These are phyloP conservation scores for Vanessa atalanta DNA, from an alignment of 1,140 invertebrate genomes.

Conservation along the genomic window DNA sequence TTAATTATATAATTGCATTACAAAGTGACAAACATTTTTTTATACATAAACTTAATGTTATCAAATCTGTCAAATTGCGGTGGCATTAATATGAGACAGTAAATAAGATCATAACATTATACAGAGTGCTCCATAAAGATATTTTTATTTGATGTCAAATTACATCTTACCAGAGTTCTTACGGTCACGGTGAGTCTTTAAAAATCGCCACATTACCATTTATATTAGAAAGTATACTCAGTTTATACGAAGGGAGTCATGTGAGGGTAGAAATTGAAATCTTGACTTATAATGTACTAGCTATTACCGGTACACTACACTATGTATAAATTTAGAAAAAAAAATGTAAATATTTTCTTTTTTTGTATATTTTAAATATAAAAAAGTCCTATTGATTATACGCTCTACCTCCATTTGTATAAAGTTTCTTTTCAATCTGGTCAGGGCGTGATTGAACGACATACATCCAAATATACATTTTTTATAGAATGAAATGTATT, in stretches of 20 bases:
- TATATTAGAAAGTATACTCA: slow-evolving; percentile 71
- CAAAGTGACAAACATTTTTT: no score
- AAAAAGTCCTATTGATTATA: no score
- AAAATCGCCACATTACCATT: slow-evolving; percentile 66
- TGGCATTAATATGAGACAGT: slow-evolving; percentile 12
- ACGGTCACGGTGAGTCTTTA: slow-evolving; percentile 43
- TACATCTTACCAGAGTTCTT: slow-evolving; percentile 39
- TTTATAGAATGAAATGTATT: no score
- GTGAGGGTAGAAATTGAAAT: slow-evolving; percentile 20
- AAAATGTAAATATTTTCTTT: no score
- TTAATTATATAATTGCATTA: no score
- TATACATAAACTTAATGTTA: no score
- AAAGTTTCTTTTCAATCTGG: no score
- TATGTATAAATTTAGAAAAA: no score
- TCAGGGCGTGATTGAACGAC: no score
- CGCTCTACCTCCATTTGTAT: no score
- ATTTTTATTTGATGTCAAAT: slow-evolving; percentile 47
- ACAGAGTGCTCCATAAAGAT: slow-evolving; percentile 35
- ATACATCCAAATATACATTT: no score
- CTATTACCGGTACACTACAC: no score
- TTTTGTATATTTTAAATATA: not conserved
- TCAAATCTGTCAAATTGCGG: slow-evolving; percentile 1
- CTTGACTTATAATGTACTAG: slow-evolving; percentile 15
- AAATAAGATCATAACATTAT: slow-evolving; percentile 34
- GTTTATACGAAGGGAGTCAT: slow-evolving; percentile 7